Evolutionary conservation across 2,113 vertebrate genomes (phyloP).

Genomic region (Marcusenius ussheri): DNA sequence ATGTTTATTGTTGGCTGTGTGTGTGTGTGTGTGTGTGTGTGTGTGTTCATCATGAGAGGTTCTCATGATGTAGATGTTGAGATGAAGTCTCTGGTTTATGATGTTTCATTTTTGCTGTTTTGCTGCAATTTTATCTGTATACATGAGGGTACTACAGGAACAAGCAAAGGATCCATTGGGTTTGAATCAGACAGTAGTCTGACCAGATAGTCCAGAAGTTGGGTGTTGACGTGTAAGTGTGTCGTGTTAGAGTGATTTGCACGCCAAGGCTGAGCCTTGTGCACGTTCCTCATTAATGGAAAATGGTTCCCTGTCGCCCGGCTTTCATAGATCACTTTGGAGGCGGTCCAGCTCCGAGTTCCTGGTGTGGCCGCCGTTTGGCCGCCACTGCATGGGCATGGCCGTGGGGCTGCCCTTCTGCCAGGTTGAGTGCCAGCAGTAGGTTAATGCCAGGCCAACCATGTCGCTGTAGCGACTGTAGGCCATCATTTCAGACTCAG

Average conservation of each 20-base stretch:
- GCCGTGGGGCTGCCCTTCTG: neutral
- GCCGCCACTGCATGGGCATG: neutral
- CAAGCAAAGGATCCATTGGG: neutral
- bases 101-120: neutral
- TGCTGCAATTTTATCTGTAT: neutral
- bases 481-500: neutral
- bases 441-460: neutral
- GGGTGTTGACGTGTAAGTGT: constrained; percentile 8
- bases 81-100: neutral
- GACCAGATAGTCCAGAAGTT: neutral
- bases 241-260: neutral
- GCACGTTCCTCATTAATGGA: neutral
- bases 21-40: neutral
- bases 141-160: neutral
- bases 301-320: neutral
- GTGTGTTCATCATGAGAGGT: neutral
- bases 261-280: neutral
- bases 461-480: neutral
- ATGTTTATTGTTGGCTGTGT: neutral
- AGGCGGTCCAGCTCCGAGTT: neutral
- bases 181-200: neutral
- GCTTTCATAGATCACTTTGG: neutral
- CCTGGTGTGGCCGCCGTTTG: neutral
- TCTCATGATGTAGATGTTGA: neutral
- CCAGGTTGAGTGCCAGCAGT: neutral